Evolutionary conservation across 2,113 vertebrate genomes (phyloP).

Genomic region (Xiphorhynchus elegans): DNA sequence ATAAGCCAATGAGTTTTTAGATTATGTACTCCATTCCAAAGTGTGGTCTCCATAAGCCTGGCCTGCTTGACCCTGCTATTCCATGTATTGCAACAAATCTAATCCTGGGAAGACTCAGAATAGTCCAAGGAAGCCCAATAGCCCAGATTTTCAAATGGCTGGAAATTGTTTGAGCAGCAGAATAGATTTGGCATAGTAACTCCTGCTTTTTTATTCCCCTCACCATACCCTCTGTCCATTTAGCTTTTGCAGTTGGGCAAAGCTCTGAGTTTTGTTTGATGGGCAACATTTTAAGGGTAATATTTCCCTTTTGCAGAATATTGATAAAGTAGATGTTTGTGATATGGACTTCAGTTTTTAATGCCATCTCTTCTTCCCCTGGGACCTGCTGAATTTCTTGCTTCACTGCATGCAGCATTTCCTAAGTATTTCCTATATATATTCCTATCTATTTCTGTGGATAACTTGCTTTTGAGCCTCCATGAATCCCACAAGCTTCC

Average conservation of each 20-base stretch:
- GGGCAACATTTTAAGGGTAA: background rate
- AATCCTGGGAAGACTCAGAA: background rate
- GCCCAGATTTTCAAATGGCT: background rate
- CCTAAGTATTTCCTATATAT: background rate
- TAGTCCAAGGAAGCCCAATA: background rate
- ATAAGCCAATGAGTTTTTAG: background rate
- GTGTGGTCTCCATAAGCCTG: background rate
- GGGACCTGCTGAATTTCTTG: background rate
- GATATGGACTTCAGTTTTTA: background rate
- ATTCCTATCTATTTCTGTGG: background rate
- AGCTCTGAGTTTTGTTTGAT: background rate
- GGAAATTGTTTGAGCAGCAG: background rate
- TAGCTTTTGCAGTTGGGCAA: background rate
- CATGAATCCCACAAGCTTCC: background rate
- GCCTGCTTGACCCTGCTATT: background rate
- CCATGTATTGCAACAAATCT: background rate
- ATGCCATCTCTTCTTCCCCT: background rate
- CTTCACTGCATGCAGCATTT: background rate
- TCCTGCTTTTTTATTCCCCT: background rate
- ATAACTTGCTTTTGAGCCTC: background rate
- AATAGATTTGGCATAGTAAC: background rate
- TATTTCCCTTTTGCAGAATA: background rate
- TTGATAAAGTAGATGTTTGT: background rate
- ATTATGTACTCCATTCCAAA: background rate
- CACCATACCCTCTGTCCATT: background rate